Percentiles rank a stretch among this genome's conserved stretches.
Evolutionary conservation across 2,797 vertebrate species (phyloP).

Genomic region (Phoebastria nigripes): DNA sequence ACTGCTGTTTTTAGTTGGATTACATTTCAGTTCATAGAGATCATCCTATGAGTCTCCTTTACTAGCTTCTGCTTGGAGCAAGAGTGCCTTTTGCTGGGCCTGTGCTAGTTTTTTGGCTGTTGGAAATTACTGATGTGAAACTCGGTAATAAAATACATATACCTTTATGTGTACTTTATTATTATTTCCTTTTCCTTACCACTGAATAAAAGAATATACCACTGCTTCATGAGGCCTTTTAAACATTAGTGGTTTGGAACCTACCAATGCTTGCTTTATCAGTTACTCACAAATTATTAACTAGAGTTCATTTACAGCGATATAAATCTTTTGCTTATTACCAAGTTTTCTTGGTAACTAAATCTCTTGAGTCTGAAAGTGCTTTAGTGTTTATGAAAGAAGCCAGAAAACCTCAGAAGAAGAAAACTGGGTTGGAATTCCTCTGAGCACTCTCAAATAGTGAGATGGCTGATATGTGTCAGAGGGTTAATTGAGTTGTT

Average conservation of each 20-base stretch:
- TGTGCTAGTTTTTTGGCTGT: not conserved
- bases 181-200: not conserved
- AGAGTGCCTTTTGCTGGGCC: not conserved
- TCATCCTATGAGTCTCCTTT: not conserved
- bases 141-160: not conserved
- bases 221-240: not conserved
- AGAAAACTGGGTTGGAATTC: not conserved
- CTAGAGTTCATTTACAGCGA: not conserved
- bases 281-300: not conserved
- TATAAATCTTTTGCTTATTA: not conserved
- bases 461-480: not conserved
- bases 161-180: not conserved
- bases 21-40: not conserved
- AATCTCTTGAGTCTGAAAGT: not conserved
- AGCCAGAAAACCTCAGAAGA: not conserved
- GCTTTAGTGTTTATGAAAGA: not conserved
- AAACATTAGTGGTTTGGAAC: not conserved
- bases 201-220: not conserved
- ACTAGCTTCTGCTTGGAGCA: not conserved
- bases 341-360: not conserved
- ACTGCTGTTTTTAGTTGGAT: conserved; percentile 51
- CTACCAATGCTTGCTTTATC: not conserved
- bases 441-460: not conserved
- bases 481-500: not conserved
- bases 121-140: not conserved